Conservation (phyloP, 2,888 invertebrate species). For the Augiades crinisus region DNA sequence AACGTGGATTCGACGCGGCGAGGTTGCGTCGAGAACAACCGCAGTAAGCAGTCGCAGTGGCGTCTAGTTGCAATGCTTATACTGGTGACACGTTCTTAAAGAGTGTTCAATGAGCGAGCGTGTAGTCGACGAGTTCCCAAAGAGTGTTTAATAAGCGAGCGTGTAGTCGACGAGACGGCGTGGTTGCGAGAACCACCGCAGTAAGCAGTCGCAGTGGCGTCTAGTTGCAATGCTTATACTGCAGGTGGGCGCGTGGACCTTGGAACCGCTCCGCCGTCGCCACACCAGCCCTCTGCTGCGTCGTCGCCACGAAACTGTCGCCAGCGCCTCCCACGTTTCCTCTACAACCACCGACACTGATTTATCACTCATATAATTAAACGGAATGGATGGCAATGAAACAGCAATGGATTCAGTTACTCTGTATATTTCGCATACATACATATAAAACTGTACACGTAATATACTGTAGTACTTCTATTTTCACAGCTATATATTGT, state of each 20-base stretch:
- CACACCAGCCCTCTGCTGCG: conserved; percentile 47
- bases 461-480: no score
- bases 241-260: conserved; percentile 62
- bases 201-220: conserved; percentile 59
- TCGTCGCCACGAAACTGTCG: conserved; percentile 41
- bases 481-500: no score
- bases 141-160: neutral
- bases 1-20: neutral
- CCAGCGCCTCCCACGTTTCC: conserved; percentile 41
- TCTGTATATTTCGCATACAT: no score
- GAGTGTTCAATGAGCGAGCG: neutral
- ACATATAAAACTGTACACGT: no score
- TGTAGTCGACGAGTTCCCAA: neutral
- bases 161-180: neutral
- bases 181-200: conserved; percentile 31
- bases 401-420: no score
- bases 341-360: conserved; percentile 51
- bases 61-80: conserved; percentile 49
- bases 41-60: conserved; percentile 60
- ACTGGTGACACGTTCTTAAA: no score
- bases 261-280: conserved; percentile 48
- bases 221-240: conserved; percentile 50
- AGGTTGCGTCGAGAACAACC: conserved; percentile 8
- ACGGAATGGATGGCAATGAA: no score
- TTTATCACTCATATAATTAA: conserved; percentile 35